Percentiles rank a stretch among this genome's conserved stretches.
phyloP scores from a whole-genome alignment of 2,888 invertebrate genomes.

The Conus canariensis region DNA sequence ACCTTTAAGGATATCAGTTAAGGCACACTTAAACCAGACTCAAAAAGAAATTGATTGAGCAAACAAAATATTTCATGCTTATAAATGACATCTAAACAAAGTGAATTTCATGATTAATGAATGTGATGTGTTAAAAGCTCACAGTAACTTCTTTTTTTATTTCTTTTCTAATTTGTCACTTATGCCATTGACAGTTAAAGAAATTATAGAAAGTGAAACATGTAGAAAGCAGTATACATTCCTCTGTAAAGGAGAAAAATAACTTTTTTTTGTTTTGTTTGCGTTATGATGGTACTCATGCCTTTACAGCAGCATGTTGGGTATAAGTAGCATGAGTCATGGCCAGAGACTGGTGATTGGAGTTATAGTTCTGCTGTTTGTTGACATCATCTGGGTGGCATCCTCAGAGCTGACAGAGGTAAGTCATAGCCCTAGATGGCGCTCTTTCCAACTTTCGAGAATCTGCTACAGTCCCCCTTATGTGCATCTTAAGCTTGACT shows the following conservation, averaged over 20 bases:
- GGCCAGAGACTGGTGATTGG: constrained; percentile 86
- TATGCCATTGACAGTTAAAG: neutral
- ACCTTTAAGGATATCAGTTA: neutral
- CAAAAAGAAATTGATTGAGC: neutral
- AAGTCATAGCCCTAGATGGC: constrained; percentile 53
- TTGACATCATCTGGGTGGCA: constrained; percentile 97
- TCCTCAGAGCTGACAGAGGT: constrained; percentile 97
- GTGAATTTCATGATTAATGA: neutral
- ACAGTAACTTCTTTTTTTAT: neutral
- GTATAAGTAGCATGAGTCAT: constrained; percentile 64
- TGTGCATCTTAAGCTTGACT: too few species aligned
- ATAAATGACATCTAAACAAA: too few species aligned
- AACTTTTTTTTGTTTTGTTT: neutral
- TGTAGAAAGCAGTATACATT: neutral
- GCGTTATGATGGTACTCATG: neutral
- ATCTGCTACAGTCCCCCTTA: too few species aligned
- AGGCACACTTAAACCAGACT: neutral
- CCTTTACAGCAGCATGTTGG: constrained; percentile 62
- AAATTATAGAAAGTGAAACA: neutral
- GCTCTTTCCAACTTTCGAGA: too few species aligned
- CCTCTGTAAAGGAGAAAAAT: neutral
- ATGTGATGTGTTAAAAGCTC: neutral
- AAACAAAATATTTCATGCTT: neutral
- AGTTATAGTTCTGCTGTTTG: constrained; percentile 90
- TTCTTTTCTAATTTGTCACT: too few species aligned